phyloP scores from a whole-genome alignment of 2,888 invertebrate species.

The Eupithecia centaureata region DNA sequence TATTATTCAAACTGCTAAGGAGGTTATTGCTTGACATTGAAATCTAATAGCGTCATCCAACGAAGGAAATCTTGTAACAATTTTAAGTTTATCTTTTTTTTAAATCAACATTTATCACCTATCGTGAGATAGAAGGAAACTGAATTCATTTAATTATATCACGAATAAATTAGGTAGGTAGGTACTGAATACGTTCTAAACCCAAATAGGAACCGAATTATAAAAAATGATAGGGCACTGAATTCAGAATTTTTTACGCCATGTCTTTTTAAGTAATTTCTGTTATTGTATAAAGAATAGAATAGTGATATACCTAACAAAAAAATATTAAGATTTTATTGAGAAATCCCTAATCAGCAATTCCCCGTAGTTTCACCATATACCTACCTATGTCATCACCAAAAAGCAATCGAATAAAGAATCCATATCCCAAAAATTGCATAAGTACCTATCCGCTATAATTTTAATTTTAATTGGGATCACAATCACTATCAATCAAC shows the following conservation, averaged over 20 bases:
- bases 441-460: no score
- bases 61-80: background rate
- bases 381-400: no score
- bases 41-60: constrained; percentile 5
- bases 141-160: background rate
- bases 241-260: background rate
- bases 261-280: no score
- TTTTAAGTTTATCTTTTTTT: background rate
- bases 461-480: no score
- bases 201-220: background rate
- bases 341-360: no score
- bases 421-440: no score
- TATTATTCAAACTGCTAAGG: background rate
- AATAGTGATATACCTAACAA: no score
- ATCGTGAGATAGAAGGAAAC: constrained; percentile 1
- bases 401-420: no score
- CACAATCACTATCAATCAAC: no score
- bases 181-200: background rate
- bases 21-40: constrained; percentile 12
- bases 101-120: background rate
- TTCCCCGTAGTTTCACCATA: no score
- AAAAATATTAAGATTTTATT: no score
- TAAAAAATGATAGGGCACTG: background rate
- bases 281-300: no score
- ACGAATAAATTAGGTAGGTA: background rate